Evolutionary conservation across 1,140 invertebrate species (phyloP).

Genomic region (Oryzaephilus surinamensis): DNA sequence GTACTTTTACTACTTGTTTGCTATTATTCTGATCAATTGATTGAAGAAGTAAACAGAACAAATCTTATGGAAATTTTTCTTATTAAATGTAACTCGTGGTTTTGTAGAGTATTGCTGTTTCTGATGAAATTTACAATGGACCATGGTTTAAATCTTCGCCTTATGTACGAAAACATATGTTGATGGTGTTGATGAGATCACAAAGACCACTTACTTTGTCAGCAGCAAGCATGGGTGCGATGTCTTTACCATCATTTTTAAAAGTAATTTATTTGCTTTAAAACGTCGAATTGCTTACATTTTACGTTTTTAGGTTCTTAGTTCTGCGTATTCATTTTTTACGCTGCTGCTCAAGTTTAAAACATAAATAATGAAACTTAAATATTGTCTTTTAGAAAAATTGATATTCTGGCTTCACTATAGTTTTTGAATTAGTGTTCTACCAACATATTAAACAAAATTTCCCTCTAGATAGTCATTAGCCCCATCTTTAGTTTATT

Average conservation of each 20-base stretch:
- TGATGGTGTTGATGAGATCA: slow-evolving; percentile 21
- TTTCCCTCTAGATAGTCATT: too few species aligned
- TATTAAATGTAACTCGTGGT: slow-evolving; percentile 2
- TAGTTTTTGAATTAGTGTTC: too few species aligned
- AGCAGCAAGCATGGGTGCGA: slow-evolving; percentile 21
- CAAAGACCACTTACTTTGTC: slow-evolving; percentile 23
- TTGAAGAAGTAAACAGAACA: slow-evolving; percentile 20
- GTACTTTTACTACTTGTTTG: slow-evolving; percentile 22
- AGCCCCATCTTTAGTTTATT: too few species aligned
- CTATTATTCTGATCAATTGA: slow-evolving; percentile 23
- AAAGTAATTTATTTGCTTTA: slow-evolving; percentile 14
- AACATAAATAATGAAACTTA: slow-evolving; percentile 9
- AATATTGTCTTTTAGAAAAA: too few species aligned
- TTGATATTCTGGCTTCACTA: too few species aligned
- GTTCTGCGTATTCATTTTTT: slow-evolving; percentile 27
- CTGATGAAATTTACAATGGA: slow-evolving; percentile 17
- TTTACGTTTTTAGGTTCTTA: slow-evolving; percentile 22
- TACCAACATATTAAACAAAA: too few species aligned
- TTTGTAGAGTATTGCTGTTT: slow-evolving; percentile 24
- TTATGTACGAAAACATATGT: slow-evolving; percentile 15
- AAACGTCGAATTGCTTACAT: background rate
- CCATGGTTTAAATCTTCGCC: slow-evolving; percentile 18
- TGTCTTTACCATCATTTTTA: slow-evolving; percentile 24
- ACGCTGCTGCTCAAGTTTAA: slow-evolving; percentile 24
- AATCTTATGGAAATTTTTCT: background rate